Evolutionary conservation across 2,888 invertebrate species (phyloP).

Genomic region (Oscheius myriophilus): DNA sequence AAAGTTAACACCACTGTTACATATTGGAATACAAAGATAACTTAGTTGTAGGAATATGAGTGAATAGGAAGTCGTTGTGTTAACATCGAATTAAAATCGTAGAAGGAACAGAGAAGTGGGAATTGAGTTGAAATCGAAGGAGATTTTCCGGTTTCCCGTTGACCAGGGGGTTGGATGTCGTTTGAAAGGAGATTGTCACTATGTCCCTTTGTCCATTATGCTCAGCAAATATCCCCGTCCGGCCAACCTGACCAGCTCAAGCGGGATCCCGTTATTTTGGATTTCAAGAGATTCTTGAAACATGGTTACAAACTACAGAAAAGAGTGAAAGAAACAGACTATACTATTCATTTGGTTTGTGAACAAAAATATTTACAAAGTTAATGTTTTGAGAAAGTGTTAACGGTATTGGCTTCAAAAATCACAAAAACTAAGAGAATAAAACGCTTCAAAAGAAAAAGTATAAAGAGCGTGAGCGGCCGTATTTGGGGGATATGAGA

Average conservation of each 20-base stretch:
- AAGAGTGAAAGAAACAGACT: too few species aligned
- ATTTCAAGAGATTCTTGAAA: too few species aligned
- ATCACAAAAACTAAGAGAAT: slow-evolving; percentile 1
- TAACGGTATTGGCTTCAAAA: background rate
- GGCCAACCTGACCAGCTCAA: slow-evolving; percentile 18
- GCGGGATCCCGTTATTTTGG: too few species aligned
- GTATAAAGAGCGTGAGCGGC: slow-evolving; percentile 10
- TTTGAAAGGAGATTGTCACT: slow-evolving; percentile 26
- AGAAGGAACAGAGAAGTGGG: background rate
- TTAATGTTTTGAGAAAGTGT: background rate
- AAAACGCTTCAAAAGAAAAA: background rate
- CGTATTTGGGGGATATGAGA: slow-evolving; percentile 6
- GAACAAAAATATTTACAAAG: too few species aligned
- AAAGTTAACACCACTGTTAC: too few species aligned
- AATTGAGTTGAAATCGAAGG: slow-evolving; percentile 4
- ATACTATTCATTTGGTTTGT: too few species aligned
- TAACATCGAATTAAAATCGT: too few species aligned
- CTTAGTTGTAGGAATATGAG: too few species aligned
- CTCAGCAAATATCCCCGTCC: slow-evolving; percentile 25
- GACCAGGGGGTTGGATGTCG: slow-evolving; percentile 17
- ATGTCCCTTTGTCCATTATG: slow-evolving; percentile 30
- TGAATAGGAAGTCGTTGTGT: too few species aligned
- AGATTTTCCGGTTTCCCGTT: slow-evolving; percentile 25
- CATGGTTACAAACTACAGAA: too few species aligned
- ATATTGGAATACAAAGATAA: too few species aligned